Conservation (phyloP, 2,113 vertebrate species). For the Cynocephalus volans region DNA sequence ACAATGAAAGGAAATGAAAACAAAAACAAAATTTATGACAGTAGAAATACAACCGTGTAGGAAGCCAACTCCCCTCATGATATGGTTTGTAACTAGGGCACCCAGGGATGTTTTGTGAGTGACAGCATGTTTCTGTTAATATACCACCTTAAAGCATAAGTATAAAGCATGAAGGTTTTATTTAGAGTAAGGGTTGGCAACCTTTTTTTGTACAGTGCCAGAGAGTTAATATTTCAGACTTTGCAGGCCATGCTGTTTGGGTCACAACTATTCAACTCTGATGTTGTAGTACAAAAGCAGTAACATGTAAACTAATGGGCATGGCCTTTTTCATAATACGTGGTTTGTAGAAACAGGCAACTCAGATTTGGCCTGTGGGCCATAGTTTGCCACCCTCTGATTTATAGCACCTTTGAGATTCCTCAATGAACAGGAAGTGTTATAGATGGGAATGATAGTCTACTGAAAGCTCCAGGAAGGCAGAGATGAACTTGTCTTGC, state of each 20-base stretch:
- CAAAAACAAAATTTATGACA: not conserved
- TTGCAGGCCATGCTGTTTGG: not conserved
- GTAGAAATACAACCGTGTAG: not conserved
- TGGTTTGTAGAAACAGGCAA: not conserved
- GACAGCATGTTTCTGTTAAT: not conserved
- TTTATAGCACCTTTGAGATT: not conserved
- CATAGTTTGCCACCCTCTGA: not conserved
- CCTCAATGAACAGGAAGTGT: not conserved
- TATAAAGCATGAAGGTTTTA: conserved; percentile 2
- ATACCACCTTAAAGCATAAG: not conserved
- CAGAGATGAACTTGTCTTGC: not conserved
- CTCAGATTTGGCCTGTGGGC: not conserved
- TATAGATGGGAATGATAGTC: not conserved
- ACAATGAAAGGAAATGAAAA: conserved; percentile 36
- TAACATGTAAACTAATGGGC: not conserved
- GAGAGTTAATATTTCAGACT: conserved; percentile 31
- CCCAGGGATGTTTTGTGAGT: not conserved
- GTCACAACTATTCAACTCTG: not conserved
- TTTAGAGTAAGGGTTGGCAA: conserved; percentile 21
- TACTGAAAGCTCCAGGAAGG: not conserved
- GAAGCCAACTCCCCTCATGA: not conserved
- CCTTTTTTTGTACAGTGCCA: not conserved
- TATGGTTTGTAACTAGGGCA: conserved; percentile 36
- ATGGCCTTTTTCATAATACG: not conserved
- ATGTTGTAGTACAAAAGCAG: not conserved